Base-by-base conservation (phyloP, 1,140 invertebrate species). In the Camponotus vicinus region DNA sequence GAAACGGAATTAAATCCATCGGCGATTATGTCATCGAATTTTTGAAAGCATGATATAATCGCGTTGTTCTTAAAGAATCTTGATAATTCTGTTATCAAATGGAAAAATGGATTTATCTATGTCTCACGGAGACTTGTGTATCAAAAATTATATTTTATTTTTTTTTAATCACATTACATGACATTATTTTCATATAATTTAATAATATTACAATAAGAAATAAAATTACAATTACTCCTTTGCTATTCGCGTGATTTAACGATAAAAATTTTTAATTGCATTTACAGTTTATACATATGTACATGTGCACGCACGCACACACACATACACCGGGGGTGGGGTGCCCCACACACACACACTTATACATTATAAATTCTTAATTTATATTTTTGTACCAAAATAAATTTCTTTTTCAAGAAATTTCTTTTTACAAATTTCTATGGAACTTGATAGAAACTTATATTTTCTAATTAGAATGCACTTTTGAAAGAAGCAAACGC, bases 361-460 rank as follows among this genome's bases (percentile, higher is more conserved):
- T 3, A 45, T 9, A 9, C 2, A 11, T 45, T 2, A 11, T 11
- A 11, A 42, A 45, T 34, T 57, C 3, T 57, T 21, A 37, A 37
- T 75, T 75, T 75, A 75, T n/a, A 21, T 75, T 55, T 75, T 4
- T 57, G 21, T 9, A 57, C 3, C 37, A 37, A 18, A 42, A 34
- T 18, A 61, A 5, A 42, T 66, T 4, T 4, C 7, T 21, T 67
- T 45, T 45, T 45, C 42, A 45, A 45, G 13, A 18, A 49, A 27
- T 27, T 27, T 27, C 27, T 64, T 5, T 64, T 9, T 18, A 64
- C 49, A 18, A 8, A 45, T 52, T 49, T 52, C 11, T 13, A n/a
- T 32, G 1, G 1, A 40, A 67, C 9, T 18, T 13, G 8, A 15
- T 34, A 64, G 5, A 66, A 0, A 37, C 15, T 1, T n/a, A 18